These are phyloP conservation scores for Synanthedon vespiformis DNA, from an alignment of 2,888 invertebrate genomes.

Conservation along the genomic window DNA sequence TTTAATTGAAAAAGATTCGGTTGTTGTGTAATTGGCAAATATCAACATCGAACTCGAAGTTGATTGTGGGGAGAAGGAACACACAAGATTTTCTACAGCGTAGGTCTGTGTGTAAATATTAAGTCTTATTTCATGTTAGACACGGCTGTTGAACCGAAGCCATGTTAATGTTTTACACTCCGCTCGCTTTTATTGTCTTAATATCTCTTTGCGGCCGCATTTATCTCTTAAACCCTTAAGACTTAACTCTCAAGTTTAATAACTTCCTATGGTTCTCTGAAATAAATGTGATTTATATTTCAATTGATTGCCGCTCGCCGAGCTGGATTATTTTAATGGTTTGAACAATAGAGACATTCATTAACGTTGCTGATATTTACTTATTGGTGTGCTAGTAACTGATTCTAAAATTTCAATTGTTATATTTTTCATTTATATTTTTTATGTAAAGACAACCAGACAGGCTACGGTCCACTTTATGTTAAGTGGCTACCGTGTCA, in stretches of 20 bases:
- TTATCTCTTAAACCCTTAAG: conserved; percentile 4
- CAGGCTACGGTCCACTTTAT: too few species aligned
- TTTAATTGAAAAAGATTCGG: too few species aligned
- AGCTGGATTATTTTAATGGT: neutral
- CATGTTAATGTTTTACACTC: conserved; percentile 25
- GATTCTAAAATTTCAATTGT: too few species aligned
- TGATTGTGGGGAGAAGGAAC: neutral
- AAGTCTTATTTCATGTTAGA: conserved; percentile 11
- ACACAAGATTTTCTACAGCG: neutral
- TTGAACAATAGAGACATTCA: neutral
- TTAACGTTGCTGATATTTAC: too few species aligned
- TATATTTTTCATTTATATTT: too few species aligned
- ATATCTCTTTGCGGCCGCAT: conserved; percentile 20
- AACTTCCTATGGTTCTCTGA: neutral
- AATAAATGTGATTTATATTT: neutral
- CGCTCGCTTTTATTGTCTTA: conserved; percentile 22
- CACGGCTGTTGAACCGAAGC: conserved; percentile 22
- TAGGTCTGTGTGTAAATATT: neutral
- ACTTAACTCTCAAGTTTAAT: neutral
- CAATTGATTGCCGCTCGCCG: neutral
- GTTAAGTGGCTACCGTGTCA: too few species aligned
- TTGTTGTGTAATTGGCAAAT: too few species aligned
- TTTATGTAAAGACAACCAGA: too few species aligned
- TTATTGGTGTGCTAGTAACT: too few species aligned
- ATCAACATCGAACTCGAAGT: neutral